Conservation (phyloP, 1,140 invertebrate genomes). For the Habropoda laboriosa region DNA sequence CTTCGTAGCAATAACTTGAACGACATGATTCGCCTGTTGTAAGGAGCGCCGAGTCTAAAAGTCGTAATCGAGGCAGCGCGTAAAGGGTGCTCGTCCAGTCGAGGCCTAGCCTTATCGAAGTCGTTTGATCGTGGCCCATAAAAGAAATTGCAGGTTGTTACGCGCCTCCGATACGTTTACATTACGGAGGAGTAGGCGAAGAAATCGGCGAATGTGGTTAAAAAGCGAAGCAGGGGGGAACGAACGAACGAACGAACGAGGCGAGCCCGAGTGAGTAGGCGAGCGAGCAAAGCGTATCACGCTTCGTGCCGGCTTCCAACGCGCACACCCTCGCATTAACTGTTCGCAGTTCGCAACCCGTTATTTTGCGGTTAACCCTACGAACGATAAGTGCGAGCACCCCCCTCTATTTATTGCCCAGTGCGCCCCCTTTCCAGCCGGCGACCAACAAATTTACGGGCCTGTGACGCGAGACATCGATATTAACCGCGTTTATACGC, state of each 20-base stretch:
- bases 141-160: constrained; percentile 70
- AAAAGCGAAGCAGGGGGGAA: too few species aligned
- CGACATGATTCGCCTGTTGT: too few species aligned
- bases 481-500: constrained; percentile 54
- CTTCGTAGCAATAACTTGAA: too few species aligned
- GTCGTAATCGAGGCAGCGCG: constrained; percentile 51
- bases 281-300: constrained; percentile 34
- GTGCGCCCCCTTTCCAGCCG: constrained; percentile 20
- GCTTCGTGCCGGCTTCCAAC: constrained; percentile 16
- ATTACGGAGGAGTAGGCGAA: constrained; percentile 32
- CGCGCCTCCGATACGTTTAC: constrained; percentile 64
- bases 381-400: constrained; percentile 58
- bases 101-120: constrained; percentile 47
- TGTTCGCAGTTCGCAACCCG: constrained; percentile 66
- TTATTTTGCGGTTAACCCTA: constrained; percentile 74
- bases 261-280: too few species aligned
- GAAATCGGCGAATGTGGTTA: constrained; percentile 14
- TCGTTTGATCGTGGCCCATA: constrained; percentile 52
- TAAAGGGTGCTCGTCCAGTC: constrained; percentile 48
- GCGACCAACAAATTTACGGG: constrained; percentile 66
- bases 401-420: not conserved
- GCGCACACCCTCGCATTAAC: constrained; percentile 56
- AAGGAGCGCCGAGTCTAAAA: constrained; percentile 16
- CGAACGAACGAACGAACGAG: too few species aligned
- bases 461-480: constrained; percentile 56